Base-by-base conservation (phyloP, 2,888 invertebrate species). In the Drosophila recens region DNA sequence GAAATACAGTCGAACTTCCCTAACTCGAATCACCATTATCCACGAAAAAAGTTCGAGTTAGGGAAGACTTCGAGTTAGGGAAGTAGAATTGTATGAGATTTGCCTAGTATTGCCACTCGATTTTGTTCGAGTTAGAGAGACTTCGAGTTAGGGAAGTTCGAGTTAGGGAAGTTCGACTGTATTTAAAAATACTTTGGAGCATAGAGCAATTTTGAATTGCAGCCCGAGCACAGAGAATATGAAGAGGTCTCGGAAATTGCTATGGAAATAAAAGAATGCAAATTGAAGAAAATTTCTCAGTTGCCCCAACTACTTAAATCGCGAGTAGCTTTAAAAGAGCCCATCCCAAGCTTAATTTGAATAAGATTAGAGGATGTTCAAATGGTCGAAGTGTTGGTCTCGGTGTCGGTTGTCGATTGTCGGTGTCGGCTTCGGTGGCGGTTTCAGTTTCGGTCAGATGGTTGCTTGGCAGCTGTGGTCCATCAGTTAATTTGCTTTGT, bases 381-480 rank as follows among this genome's bases (percentile, higher is more conserved):
- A 17, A 38, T 8, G 15, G 11, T 34, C 33, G 34, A 20, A 9
- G 20, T 33, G 11, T 34, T 17, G 11, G 11, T 40, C 15, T 40
- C 9, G 40, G 33, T 17, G 30, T 20, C 34, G n/a, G 34, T 8
- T 23, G n/a, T 63, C 61, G 65, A 3, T 20, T 17, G 30, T 34
- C 34, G n/a, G 34, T 11, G n/a, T 63, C 61, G 65, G 68, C 53
- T 42, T 62, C 20, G 52, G 62, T 62, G 3, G 57, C n/a, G 48
- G 67, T 59, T 56, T 82, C 71, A 59, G 85, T 53, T 65, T 56
- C 67, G 72, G 58, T 75, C 65, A 48, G 51, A 33, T 67, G 72
- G 52, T 65, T 68, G 53, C 33, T 48, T 52, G 78, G 53, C 73
- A 54, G 49, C 57, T 57, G 71, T 23, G 65, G 34, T 33, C 46